Conservation (phyloP, 2,888 invertebrate species). For the Chalcosyrphus nemorum region DNA sequence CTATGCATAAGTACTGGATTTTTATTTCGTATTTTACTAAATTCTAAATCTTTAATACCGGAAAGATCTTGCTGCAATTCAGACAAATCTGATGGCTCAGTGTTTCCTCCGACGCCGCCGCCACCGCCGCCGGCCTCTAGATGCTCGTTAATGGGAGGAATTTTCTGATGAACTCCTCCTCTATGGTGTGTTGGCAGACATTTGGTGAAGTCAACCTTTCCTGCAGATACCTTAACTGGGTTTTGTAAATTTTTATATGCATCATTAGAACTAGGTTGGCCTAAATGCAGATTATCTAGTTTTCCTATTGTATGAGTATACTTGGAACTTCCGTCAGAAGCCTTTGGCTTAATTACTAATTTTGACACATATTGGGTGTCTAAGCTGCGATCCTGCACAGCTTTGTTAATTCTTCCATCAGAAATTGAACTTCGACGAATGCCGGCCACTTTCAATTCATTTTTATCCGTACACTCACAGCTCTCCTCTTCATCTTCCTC, state of each 20-base stretch:
- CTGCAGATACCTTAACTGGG: conserved; percentile 14
- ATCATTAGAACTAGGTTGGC: conserved; percentile 31
- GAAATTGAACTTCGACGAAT: conserved; percentile 90
- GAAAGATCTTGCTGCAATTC: conserved; percentile 62
- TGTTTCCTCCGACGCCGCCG: too few species aligned
- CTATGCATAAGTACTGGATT: conserved; percentile 83
- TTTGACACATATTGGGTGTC: conserved; percentile 58
- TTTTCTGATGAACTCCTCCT: conserved; percentile 46
- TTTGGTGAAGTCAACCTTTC: conserved; percentile 38
- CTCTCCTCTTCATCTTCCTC: conserved; percentile 96
- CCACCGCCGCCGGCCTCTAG: too few species aligned
- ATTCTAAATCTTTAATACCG: conserved; percentile 79
- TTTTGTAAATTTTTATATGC: conserved; percentile 39
- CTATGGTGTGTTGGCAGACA: conserved; percentile 28
- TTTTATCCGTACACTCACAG: conserved; percentile 83
- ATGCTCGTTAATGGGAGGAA: conserved; percentile 54
- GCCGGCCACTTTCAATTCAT: conserved; percentile 83
- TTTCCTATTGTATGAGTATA: conserved; percentile 21
- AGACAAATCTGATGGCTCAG: conserved; percentile 18
- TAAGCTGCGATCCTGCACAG: conserved; percentile 84
- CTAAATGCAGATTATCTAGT: conserved; percentile 39
- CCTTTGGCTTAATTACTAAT: conserved; percentile 52
- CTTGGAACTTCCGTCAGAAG: conserved; percentile 39
- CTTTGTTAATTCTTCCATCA: conserved; percentile 89
- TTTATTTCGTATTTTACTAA: conserved; percentile 79